Evolutionary conservation across 2,113 vertebrate species (phyloP).

Genomic region (Xenopus borealis): DNA sequence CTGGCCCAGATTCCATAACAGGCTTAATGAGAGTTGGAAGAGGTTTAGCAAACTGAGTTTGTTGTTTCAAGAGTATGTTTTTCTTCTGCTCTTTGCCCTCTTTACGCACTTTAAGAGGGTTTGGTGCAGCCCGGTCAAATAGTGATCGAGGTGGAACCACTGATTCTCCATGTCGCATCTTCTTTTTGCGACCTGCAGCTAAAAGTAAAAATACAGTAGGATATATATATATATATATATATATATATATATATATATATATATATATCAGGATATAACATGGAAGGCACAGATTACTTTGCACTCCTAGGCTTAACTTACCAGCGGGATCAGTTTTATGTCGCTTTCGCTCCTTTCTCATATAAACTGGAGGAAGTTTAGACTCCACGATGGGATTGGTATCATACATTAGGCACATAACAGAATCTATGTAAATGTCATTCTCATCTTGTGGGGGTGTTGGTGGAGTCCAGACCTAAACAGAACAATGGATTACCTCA

Average conservation of each 20-base stretch:
- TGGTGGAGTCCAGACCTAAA: slow-evolving; percentile 88
- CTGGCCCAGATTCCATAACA: slow-evolving; percentile 78
- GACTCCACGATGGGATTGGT: slow-evolving; percentile 81
- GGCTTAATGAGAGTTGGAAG: slow-evolving; percentile 84
- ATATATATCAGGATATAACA: no score
- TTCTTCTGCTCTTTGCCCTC: slow-evolving; percentile 91
- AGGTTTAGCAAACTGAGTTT: slow-evolving; percentile 85
- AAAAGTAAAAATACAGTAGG: not conserved
- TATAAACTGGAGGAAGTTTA: slow-evolving; percentile 82
- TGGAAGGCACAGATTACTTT: no score
- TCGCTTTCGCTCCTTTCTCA: slow-evolving; percentile 86
- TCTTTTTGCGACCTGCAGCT: slow-evolving; percentile 85
- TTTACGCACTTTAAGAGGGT: slow-evolving; percentile 82
- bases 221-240: no score
- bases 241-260: no score
- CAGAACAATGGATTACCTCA: not conserved
- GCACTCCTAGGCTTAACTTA: slow-evolving; percentile 46
- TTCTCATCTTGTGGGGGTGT: slow-evolving; percentile 92
- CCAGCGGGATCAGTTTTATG: slow-evolving; percentile 85
- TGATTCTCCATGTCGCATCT: slow-evolving; percentile 84
- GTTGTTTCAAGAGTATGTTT: slow-evolving; percentile 86
- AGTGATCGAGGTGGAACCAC: slow-evolving; percentile 88
- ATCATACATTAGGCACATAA: slow-evolving; percentile 92
- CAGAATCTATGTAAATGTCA: slow-evolving; percentile 88
- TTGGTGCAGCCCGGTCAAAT: slow-evolving; percentile 80